phyloP scores from a whole-genome alignment of 2,797 vertebrate genomes.

The Denticeps clupeoides region DNA sequence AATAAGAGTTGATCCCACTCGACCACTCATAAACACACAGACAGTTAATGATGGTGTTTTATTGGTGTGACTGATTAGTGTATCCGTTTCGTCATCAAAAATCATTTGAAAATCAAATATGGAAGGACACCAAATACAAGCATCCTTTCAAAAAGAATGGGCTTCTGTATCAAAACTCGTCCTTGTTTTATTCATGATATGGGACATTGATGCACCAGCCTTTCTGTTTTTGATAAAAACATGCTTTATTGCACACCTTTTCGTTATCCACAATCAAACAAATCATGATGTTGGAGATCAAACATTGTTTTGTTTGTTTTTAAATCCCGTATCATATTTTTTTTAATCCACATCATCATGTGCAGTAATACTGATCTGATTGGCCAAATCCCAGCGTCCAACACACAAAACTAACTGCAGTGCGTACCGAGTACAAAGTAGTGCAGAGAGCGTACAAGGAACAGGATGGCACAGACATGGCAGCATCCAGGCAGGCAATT shows the following conservation, averaged over 20 bases:
- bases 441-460: constrained; percentile 4
- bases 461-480: constrained; percentile 7
- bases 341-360: constrained; percentile 30
- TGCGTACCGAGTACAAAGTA: constrained; percentile 25
- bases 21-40: constrained; percentile 9
- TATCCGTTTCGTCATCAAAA: too few relatives aligned
- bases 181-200: too few relatives aligned
- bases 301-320: constrained; percentile 20
- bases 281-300: constrained; percentile 17
- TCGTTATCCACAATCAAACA: constrained; percentile 37
- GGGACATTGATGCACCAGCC: too few relatives aligned
- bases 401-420: constrained; percentile 30
- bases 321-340: too few relatives aligned
- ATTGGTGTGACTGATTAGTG: too few relatives aligned
- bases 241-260: constrained; percentile 53
- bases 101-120: too few relatives aligned
- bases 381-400: constrained; percentile 25
- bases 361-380: constrained; percentile 47
- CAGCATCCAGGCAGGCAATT: too few relatives aligned
- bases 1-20: not conserved
- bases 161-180: too few relatives aligned
- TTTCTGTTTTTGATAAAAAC: constrained; percentile 38
- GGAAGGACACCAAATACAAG: too few relatives aligned
- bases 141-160: too few relatives aligned
- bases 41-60: too few relatives aligned